Base-by-base conservation (phyloP, 2,113 vertebrate species). In the Anolis carolinensis region DNA sequence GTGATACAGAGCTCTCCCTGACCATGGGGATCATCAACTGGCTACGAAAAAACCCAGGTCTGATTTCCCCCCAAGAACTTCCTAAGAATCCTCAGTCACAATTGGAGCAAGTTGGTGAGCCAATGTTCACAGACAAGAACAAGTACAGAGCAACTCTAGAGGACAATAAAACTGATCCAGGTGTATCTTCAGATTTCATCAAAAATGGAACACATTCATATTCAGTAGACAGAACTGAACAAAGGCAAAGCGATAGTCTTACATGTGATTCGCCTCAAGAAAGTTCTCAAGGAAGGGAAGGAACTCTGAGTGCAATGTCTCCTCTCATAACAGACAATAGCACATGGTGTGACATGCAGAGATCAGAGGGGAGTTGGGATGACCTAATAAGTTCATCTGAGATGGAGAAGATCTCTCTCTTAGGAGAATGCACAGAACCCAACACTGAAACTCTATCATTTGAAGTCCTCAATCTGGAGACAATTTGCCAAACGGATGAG, bases 11-110 rank as follows among this genome's bases (percentile, higher is more conserved):
- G 84, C 95, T 98, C 9, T 96, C 97, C 65, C 90, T 98, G 87
- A 97, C 97, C 80, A 98, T 98, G 96, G 97, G 97, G 7, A 96
- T 98, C 65, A 95, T 98, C 89, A 98, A 97, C 88, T 98, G 97
- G 97, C 93, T 98, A 52, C 93, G 97, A 32, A 96, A 93, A 73
- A 89, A 95, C 48, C 86, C 95, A 0, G 95, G 90, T 20, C 63
- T 93, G 0, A 23, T 91, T 2, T 89, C 94, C 1, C 91, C 92
- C n/a, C 86, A 89, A 83, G 90, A 67, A 34, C 89, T 72, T 71
- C 83, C 86, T 63, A 94, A 87, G 67, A 93, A 89, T 70, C 73
- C 93, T 83, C 88, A 89, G 0, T 70, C 90, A 75, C 86, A 91
- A 62, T 65, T 83, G 87, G 91, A 75, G 77, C 91, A 91, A 23